Conservation (phyloP, 2,113 vertebrate species). For the Corapipo altera region DNA sequence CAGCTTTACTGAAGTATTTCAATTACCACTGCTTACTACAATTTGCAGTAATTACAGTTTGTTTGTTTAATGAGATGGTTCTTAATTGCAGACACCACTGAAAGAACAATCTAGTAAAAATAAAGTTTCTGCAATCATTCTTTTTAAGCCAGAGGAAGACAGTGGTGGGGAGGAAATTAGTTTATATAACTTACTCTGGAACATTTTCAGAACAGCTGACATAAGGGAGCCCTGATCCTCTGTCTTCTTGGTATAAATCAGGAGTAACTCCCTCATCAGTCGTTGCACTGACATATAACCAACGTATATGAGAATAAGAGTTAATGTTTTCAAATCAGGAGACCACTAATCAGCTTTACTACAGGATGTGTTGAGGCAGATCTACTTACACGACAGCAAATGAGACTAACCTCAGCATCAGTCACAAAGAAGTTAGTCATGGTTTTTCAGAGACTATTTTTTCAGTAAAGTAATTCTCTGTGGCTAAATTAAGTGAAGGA, state of each 20-base stretch:
- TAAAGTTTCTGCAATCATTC: conserved; percentile 16
- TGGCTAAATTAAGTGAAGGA: background rate
- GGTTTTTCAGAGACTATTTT: background rate
- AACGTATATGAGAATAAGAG: background rate
- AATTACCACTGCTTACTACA: conserved; percentile 72
- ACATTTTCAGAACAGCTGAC: conserved; percentile 32
- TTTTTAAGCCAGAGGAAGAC: conserved; percentile 27
- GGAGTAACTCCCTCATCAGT: background rate
- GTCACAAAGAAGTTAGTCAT: background rate
- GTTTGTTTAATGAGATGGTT: conserved; percentile 72
- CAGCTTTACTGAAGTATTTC: conserved; percentile 63
- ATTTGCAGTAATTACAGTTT: conserved; percentile 79
- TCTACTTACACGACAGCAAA: background rate
- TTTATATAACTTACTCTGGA: conserved; percentile 23
- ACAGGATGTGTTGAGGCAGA: background rate
- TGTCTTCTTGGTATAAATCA: background rate
- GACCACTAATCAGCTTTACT: background rate
- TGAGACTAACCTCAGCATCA: background rate
- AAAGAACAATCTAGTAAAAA: conserved; percentile 74
- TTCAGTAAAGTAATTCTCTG: background rate
- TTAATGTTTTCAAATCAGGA: background rate
- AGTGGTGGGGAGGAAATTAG: background rate
- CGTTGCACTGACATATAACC: background rate
- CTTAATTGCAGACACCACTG: conserved; percentile 76
- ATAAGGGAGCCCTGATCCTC: background rate